Evolutionary conservation across 1,140 invertebrate species (phyloP).

Genomic region (Drosophila neocordata): DNA sequence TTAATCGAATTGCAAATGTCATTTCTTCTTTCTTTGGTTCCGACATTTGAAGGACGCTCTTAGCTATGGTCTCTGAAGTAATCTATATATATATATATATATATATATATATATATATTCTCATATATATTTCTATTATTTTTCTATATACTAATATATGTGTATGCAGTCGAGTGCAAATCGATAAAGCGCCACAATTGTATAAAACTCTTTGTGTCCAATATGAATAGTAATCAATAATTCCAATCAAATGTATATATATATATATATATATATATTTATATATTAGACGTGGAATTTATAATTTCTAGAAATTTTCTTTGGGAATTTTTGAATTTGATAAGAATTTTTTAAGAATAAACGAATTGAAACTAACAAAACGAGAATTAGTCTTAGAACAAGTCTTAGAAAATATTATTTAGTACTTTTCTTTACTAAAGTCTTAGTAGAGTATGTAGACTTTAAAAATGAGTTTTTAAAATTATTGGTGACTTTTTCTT

Average conservation of each 20-base stretch:
- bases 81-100: neutral
- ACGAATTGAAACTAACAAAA: no score
- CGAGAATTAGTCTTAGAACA: no score
- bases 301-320: neutral
- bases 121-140: no score
- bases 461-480: no score
- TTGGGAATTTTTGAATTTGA: neutral
- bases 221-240: neutral
- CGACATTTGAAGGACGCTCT: neutral
- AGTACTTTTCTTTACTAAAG: no score
- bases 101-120: neutral
- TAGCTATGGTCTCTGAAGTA: neutral
- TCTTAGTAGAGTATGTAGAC: neutral
- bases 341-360: neutral
- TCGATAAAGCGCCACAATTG: constrained; percentile 3
- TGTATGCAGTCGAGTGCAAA: neutral
- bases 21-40: neutral
- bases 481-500: no score
- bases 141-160: no score
- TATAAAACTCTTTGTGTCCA: neutral
- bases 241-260: no score
- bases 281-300: no score
- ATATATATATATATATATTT: no score
- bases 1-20: neutral
- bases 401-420: no score